phyloP scores from a whole-genome alignment of 2,888 invertebrate species.

The Belgica antarctica region DNA sequence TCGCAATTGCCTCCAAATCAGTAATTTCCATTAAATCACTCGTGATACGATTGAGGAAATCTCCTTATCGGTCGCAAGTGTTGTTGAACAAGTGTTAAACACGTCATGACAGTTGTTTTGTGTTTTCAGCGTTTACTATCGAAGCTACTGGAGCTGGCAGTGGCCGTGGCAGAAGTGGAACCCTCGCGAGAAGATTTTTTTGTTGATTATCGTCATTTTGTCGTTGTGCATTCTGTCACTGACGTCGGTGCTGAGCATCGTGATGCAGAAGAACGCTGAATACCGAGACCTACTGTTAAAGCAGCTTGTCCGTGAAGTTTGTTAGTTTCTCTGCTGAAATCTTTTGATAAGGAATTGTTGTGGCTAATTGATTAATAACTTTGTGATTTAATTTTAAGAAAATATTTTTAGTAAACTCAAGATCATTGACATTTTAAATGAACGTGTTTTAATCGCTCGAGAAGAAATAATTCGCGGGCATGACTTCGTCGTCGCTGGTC shows the following conservation, averaged over 20 bases:
- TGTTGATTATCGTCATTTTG: slow-evolving; percentile 31
- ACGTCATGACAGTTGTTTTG: too few relatives aligned
- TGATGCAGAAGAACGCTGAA: slow-evolving; percentile 10
- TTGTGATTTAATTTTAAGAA: slow-evolving; percentile 10
- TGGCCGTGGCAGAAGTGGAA: slow-evolving; percentile 34
- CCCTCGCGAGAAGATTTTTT: slow-evolving; percentile 29
- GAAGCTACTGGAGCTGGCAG: slow-evolving; percentile 36
- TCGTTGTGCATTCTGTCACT: slow-evolving; percentile 27
- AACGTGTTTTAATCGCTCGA: background rate
- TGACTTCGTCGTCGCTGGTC: background rate
- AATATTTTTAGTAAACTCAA: background rate
- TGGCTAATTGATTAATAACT: background rate
- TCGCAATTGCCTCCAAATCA: slow-evolving; percentile 2
- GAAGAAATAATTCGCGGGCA: slow-evolving; percentile 25
- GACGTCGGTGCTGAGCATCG: background rate
- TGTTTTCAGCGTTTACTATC: background rate
- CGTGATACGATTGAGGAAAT: background rate
- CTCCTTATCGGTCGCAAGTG: too few relatives aligned
- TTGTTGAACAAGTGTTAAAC: too few relatives aligned
- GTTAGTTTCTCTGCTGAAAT: too few relatives aligned
- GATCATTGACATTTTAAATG: background rate
- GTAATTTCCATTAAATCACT: slow-evolving; percentile 21
- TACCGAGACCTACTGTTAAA: background rate
- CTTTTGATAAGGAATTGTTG: slow-evolving; percentile 8
- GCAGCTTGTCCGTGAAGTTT: background rate